Evolutionary conservation across 2,797 vertebrate species (phyloP), one percentile per base, ranked within the genome.

Genomic region (Sebastes taczanowskii): DNA sequence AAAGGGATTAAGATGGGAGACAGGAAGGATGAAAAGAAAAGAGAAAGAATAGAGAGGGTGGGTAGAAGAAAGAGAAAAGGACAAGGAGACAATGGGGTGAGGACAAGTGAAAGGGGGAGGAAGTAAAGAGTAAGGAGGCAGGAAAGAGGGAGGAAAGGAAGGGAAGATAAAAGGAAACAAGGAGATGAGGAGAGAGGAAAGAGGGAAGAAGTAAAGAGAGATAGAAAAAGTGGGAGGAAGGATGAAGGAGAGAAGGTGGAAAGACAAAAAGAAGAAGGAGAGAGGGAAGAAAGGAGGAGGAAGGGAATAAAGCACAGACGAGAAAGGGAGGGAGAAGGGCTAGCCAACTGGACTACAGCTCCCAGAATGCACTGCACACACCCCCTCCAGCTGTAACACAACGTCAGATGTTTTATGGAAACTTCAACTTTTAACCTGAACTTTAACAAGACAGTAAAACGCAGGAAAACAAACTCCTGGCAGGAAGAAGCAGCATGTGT

Each of bases 301-400:
- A 3, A 18, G 30, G 3, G 34, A 38, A 38, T 38, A 38, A 38
- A 38, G 35, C 35, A 38, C 35, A 38, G 35, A 38, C 0, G 35
- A 38, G 18, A 42, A 16, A 49, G 18, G 18, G 18, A 49, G 46
- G 18, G 7, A 20, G 46, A 61, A 11, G 34, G 20, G 23, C 11
- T 2, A 25, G 6, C 34, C 18, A 68, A 14, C 13, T 10, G 1
- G 18, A 81, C 78, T 58, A 52, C 79, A 78, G 14, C 11, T 13
- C 71, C 75, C 75, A 85, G 61, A 61, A 81, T 78, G 71, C 83
- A 70, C 29, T 60, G 58, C 63, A 66, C 18, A 10, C 25, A 27
- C 25, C 0, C 22, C 14, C 25, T 64, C 2, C 27, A 59, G 29
- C 18, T 30, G 14, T 22, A 58, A 69, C 27, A 63, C 5, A 10